Conservation (phyloP, 2,797 vertebrate species). For the Heteromormyrus szaboi region DNA sequence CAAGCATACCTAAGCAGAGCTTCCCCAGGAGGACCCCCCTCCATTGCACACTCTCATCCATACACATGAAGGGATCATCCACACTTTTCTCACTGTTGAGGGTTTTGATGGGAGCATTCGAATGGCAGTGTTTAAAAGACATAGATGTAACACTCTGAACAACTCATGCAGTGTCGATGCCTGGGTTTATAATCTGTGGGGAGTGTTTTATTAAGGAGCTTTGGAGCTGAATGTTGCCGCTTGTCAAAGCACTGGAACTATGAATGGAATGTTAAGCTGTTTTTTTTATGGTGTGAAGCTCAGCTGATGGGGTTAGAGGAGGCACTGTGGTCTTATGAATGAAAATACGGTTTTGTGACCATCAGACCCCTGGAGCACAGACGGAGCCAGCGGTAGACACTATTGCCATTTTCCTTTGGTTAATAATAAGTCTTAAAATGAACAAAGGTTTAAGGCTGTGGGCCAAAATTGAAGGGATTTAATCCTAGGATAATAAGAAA, state of each 20-base stretch:
- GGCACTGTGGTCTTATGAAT: not conserved
- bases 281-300: conserved; percentile 1
- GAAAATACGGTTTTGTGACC: not conserved
- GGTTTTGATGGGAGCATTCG: not conserved
- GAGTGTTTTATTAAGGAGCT: conserved; percentile 18
- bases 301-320: not conserved
- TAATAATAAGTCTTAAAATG: not conserved
- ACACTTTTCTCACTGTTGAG: not conserved
- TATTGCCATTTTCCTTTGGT: not conserved
- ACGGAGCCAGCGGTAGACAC: not conserved
- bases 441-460: not conserved
- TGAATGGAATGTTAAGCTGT: conserved; percentile 13
- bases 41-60: not conserved
- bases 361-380: not conserved
- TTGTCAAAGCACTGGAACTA: conserved; percentile 5
- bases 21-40: not conserved
- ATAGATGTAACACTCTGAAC: not conserved
- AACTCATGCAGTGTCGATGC: not conserved
- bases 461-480: conserved; percentile 18
- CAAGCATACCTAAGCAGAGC: not conserved
- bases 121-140: not conserved
- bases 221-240: conserved; percentile 12
- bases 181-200: not conserved
- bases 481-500: conserved; percentile 15
- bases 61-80: conserved; percentile 4